These are phyloP conservation scores for Tenualosa thibaudeaui DNA, from an alignment of 2,797 vertebrate species.

Conservation along the genomic window DNA sequence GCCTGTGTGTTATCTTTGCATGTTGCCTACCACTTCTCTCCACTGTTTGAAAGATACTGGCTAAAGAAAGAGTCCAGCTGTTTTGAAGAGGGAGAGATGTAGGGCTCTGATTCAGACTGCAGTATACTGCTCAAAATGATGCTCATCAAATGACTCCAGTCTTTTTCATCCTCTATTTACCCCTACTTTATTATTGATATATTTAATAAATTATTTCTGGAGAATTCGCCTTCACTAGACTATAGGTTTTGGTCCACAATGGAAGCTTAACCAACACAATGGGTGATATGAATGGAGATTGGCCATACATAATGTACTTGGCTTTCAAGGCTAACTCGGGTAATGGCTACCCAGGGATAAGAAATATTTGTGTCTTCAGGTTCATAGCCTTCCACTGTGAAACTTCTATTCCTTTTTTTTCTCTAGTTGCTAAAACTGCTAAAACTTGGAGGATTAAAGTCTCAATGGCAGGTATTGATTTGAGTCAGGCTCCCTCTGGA, in stretches of 20 bases:
- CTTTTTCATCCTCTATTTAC: not conserved
- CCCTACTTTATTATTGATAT: not conserved
- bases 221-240: not conserved
- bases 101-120: not conserved
- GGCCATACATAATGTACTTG: not conserved
- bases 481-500: not conserved
- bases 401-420: not conserved
- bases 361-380: not conserved
- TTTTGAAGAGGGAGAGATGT: not conserved
- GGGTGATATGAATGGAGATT: not conserved
- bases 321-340: no score
- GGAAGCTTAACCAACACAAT: not conserved
- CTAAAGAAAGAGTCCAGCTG: not conserved
- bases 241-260: not conserved
- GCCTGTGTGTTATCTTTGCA: not conserved
- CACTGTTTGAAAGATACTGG: not conserved
- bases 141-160: not conserved
- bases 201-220: no score
- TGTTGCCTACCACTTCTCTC: not conserved
- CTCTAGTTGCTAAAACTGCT: not conserved
- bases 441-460: not conserved
- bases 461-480: slow-evolving; percentile 60
- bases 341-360: not conserved
- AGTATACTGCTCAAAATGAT: not conserved
- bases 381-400: not conserved